Evolutionary conservation across 2,113 vertebrate species (phyloP).

Genomic region (Nothocercus julius): DNA sequence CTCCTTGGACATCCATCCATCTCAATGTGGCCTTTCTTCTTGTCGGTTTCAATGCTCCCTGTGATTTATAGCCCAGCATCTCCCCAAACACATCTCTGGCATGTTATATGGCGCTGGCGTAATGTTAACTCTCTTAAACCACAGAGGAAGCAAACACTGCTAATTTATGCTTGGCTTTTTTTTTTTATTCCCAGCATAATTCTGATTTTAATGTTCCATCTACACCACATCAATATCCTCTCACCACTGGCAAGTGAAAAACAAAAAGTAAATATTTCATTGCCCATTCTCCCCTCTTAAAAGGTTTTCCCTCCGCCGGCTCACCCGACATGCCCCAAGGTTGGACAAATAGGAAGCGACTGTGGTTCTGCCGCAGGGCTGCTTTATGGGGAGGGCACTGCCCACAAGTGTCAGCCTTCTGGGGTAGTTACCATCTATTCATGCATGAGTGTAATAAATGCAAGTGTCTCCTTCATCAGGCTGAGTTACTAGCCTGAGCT

Average conservation of each 20-base stretch:
- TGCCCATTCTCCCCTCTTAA: neutral
- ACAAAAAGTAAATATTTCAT: conserved; percentile 59
- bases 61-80: conserved; percentile 34
- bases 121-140: neutral
- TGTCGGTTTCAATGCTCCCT: conserved; percentile 11
- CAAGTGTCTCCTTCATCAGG: conserved; percentile 55
- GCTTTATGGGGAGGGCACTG: conserved; percentile 25
- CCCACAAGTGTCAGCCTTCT: conserved; percentile 9
- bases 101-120: neutral
- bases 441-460: conserved; percentile 43
- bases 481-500: conserved; percentile 70
- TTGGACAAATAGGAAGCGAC: conserved; percentile 46
- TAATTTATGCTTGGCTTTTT: conserved; percentile 43
- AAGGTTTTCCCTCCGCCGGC: neutral
- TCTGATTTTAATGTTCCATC: conserved; percentile 52
- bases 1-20: conserved; percentile 39
- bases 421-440: conserved; percentile 51
- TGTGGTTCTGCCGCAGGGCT: neutral
- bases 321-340: neutral
- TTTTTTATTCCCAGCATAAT: conserved; percentile 28
- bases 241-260: neutral
- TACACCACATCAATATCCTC: conserved; percentile 33
- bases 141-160: conserved; percentile 6
- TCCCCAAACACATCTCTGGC: neutral
- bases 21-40: conserved; percentile 24